These are phyloP conservation scores for Pissodes strobi DNA, from an alignment of 1,140 invertebrate species.

Conservation along the genomic window DNA sequence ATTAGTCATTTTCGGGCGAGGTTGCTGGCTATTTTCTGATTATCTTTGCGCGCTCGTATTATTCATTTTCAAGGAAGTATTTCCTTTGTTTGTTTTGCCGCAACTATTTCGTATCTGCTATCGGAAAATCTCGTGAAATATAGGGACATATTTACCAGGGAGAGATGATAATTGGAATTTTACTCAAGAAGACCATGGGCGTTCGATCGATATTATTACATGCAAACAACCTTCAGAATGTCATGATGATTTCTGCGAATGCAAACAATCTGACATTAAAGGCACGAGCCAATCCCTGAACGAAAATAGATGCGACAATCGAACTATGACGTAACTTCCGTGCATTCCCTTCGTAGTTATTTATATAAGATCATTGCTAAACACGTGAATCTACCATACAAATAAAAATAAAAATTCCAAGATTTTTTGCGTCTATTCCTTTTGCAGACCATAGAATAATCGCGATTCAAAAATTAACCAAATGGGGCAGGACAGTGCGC, in stretches of 20 bases:
- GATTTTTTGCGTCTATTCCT: no score
- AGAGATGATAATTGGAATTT: not conserved
- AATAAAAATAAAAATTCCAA: no score
- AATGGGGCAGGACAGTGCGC: no score
- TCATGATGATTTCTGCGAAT: not conserved
- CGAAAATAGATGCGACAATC: not conserved
- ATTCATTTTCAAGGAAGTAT: conserved; percentile 2
- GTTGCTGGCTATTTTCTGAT: not conserved
- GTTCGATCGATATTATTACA: not conserved
- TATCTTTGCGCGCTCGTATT: not conserved
- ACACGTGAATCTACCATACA: no score
- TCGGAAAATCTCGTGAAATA: no score
- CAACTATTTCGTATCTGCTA: no score
- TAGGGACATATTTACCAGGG: not conserved
- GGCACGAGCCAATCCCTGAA: not conserved
- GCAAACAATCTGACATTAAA: conserved; percentile 10
- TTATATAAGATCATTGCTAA: no score
- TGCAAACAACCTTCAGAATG: conserved; percentile 1
- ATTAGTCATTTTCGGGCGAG: not conserved
- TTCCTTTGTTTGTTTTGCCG: conserved; percentile 3
- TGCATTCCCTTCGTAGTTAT: conserved; percentile 6
- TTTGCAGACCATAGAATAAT: no score
- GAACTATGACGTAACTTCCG: not conserved
- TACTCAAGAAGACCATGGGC: not conserved
- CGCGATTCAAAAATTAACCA: no score